phyloP scores from a whole-genome alignment of 2,888 invertebrate genomes.

The Andrena camellia region DNA sequence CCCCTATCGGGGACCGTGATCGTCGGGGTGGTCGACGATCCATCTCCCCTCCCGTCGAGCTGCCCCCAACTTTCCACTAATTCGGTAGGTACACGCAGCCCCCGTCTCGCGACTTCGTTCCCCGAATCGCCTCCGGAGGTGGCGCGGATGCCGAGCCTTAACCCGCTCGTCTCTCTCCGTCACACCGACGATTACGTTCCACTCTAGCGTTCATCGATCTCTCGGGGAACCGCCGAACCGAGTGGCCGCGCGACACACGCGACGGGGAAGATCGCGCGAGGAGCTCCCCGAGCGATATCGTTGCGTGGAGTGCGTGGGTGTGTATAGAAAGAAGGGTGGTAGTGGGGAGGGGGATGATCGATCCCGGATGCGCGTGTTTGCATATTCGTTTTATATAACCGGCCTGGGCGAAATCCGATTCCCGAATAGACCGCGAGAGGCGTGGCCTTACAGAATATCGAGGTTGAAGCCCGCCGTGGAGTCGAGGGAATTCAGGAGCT shows the following conservation, averaged over 20 bases:
- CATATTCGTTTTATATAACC: conserved; percentile 38
- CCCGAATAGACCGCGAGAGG: conserved; percentile 59
- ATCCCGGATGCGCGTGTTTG: conserved; percentile 26
- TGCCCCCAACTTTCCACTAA: conserved; percentile 12
- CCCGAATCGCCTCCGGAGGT: background rate
- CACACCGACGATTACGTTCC: conserved; percentile 28
- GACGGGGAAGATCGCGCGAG: background rate
- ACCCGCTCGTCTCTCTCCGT: background rate
- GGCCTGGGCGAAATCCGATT: conserved; percentile 46
- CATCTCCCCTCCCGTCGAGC: too few relatives aligned
- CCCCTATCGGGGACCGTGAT: conserved; percentile 2
- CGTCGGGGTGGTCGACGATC: background rate
- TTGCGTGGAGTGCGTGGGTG: conserved; percentile 20
- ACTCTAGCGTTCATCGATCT: conserved; percentile 27
- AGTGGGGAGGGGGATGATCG: conserved; percentile 26
- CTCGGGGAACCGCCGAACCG: conserved; percentile 14
- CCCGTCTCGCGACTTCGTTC: background rate
- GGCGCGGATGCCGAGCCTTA: background rate
- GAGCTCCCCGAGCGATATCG: conserved; percentile 9
- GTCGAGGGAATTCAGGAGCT: conserved; percentile 93
- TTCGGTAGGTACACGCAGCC: background rate
- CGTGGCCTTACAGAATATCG: conserved; percentile 81
- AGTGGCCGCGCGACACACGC: conserved; percentile 5
- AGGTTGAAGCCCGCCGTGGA: conserved; percentile 87
- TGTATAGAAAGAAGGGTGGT: background rate